Conservation (phyloP, 2,113 vertebrate genomes). For the Phasianus colchicus region DNA sequence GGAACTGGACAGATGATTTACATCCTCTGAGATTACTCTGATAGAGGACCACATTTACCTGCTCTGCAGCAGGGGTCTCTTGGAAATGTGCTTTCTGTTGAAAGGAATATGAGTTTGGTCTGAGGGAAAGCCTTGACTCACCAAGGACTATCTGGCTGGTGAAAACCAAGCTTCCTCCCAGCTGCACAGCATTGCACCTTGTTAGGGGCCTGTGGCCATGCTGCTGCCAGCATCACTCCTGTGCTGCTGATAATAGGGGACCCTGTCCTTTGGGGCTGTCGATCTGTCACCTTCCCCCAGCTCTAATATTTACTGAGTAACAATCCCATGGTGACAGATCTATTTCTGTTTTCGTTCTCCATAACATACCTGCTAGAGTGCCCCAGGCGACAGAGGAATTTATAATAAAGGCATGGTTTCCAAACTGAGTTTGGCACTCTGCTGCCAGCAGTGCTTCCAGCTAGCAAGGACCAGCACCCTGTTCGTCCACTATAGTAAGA, state of each 20-base stretch:
- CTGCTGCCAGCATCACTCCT: background rate
- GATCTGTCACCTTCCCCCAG: constrained; percentile 9
- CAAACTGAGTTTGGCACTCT: constrained; percentile 8
- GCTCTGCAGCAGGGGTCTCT: background rate
- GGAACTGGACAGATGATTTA: background rate
- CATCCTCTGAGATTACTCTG: background rate
- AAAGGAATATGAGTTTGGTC: background rate
- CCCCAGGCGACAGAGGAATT: constrained; percentile 19
- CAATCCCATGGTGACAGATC: background rate
- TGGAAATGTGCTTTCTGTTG: background rate
- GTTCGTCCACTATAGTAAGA: background rate
- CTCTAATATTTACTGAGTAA: constrained; percentile 59
- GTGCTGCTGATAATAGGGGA: background rate
- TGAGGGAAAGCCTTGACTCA: background rate
- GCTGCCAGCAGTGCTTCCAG: background rate
- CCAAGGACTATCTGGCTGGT: background rate
- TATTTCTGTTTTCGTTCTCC: constrained; percentile 61
- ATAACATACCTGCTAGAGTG: constrained; percentile 44
- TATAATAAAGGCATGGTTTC: constrained; percentile 49
- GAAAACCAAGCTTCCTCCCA: background rate
- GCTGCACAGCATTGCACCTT: rapidly evolving
- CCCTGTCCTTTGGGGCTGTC: background rate
- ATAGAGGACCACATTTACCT: background rate
- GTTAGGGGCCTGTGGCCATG: background rate
- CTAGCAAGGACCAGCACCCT: background rate